Evolutionary conservation across 2,113 vertebrate genomes (phyloP).

Genomic region (Centropus bengalensis): DNA sequence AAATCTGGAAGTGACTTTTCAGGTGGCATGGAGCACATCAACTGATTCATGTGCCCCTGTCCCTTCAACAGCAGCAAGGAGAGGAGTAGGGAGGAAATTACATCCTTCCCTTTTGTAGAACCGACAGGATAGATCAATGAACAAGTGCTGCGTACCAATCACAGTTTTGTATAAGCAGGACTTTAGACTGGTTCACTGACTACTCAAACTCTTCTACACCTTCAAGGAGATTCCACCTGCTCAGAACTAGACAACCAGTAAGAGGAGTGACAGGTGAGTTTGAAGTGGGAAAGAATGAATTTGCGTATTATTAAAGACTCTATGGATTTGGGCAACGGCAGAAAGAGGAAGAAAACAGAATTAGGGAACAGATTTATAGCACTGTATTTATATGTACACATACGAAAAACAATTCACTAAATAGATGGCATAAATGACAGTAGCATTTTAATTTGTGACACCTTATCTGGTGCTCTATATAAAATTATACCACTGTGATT

Average conservation of each 20-base stretch:
- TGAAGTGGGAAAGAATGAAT: not conserved
- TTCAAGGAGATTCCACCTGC: not conserved
- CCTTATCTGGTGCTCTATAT: not conserved
- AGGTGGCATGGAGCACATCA: not conserved
- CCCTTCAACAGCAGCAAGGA: not conserved
- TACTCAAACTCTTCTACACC: not conserved
- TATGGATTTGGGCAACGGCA: not conserved
- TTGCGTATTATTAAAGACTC: not conserved
- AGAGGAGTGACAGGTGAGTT: not conserved
- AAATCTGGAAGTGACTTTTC: not conserved
- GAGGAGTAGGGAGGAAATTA: not conserved
- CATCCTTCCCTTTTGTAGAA: not conserved
- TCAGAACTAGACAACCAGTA: not conserved
- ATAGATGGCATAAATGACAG: not conserved
- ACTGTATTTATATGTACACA: not conserved
- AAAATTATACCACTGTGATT: not conserved
- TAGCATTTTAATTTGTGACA: not conserved
- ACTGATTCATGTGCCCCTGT: not conserved
- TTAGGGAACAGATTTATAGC: not conserved
- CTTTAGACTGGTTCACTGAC: not conserved
- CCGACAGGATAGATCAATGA: not conserved
- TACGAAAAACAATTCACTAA: not conserved
- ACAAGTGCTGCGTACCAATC: not conserved
- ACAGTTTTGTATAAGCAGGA: accelerated
- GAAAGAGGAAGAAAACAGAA: not conserved